Conservation (phyloP, 2,113 vertebrate genomes). For the Entosphenus tridentatus region DNA sequence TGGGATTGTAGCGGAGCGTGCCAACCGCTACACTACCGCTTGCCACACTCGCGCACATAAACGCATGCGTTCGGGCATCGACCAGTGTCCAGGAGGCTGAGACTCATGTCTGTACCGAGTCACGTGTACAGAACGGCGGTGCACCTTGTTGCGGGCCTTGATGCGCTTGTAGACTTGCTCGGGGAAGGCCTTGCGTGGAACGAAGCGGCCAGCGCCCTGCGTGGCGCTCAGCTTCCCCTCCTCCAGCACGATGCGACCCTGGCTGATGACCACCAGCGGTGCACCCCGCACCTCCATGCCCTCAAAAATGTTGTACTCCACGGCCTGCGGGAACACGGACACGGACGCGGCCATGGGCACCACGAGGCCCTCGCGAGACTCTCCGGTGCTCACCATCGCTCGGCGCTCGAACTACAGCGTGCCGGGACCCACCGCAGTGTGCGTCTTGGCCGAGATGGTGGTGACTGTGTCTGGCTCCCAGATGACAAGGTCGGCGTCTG, state of each 20-base stretch:
- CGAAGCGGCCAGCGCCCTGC: conserved; percentile 59
- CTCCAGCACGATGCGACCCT: conserved; percentile 81
- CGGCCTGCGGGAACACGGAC: conserved; percentile 24
- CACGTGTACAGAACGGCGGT: background rate
- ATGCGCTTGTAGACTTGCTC: conserved; percentile 89
- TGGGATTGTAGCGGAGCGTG: too few species aligned
- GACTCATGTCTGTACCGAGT: too few species aligned
- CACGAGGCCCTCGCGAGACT: too few species aligned
- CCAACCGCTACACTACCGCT: too few species aligned
- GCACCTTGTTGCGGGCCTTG: conserved; percentile 85
- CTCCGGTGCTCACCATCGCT: too few species aligned
- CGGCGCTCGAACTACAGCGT: too few species aligned
- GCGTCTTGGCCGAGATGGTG: conserved; percentile 78
- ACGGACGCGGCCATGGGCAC: too few species aligned
- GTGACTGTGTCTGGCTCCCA: conserved; percentile 76
- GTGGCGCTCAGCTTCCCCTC: conserved; percentile 60
- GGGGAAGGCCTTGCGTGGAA: conserved; percentile 56
- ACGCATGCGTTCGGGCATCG: too few species aligned
- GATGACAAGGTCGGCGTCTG: conserved; percentile 76
- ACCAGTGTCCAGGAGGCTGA: too few species aligned
- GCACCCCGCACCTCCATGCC: conserved; percentile 78
- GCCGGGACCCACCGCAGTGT: conserved; percentile 46
- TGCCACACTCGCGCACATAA: too few species aligned
- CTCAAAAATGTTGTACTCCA: conserved; percentile 90
- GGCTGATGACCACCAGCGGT: conserved; percentile 64